Percentiles rank a stretch among this genome's conserved stretches.
Conservation (phyloP, 1,140 invertebrate genomes). For the Probaryconus sp. region DNA sequence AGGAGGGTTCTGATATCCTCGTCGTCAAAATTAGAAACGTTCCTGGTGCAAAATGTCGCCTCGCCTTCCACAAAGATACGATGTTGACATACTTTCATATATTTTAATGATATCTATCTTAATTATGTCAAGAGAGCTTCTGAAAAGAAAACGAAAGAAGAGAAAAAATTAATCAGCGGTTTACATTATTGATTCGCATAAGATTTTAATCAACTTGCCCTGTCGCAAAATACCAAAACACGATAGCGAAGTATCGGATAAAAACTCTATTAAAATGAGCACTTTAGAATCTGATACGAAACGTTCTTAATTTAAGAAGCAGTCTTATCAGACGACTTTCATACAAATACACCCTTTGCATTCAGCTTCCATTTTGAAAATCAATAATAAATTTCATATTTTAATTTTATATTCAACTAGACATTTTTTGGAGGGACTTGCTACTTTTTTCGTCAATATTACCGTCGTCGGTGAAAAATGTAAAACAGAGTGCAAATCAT, state of each 20-base stretch:
- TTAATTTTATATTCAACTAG: too few relatives aligned
- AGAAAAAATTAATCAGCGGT: slow-evolving; percentile 6
- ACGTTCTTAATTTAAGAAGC: too few relatives aligned
- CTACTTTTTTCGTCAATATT: too few relatives aligned
- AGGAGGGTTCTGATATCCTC: slow-evolving; percentile 4
- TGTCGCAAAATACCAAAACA: slow-evolving; percentile 24
- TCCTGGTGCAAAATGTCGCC: not conserved
- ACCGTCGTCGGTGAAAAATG: not conserved
- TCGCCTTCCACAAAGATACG: slow-evolving; percentile 18
- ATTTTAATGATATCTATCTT: not conserved
- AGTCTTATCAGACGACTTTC: too few relatives aligned
- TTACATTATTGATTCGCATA: slow-evolving; percentile 27
- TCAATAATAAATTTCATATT: too few relatives aligned
- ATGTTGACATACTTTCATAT: not conserved
- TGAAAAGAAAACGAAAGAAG: not conserved
- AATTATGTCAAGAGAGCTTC: not conserved
- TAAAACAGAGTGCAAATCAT: not conserved
- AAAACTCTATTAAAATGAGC: too few relatives aligned
- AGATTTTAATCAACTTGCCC: slow-evolving; percentile 15
- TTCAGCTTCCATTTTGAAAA: too few relatives aligned
- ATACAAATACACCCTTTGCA: too few relatives aligned
- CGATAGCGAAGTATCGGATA: too few relatives aligned
- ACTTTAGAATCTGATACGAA: too few relatives aligned
- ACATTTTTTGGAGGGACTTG: too few relatives aligned
- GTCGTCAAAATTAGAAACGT: slow-evolving; percentile 28